Conservation (phyloP, 2,888 invertebrate genomes). For the Sturmia bella region DNA sequence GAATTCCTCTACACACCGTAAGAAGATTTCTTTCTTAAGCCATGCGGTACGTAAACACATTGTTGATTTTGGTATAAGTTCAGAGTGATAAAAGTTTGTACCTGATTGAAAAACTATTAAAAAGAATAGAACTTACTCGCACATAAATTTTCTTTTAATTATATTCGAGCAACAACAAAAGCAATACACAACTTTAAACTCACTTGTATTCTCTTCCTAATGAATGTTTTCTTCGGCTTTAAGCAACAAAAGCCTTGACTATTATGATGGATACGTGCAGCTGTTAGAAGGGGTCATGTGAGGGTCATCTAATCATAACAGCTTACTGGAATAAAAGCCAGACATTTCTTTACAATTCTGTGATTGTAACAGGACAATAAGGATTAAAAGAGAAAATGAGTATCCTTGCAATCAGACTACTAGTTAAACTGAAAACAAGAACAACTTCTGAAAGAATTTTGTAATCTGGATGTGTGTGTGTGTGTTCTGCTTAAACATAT, state of each 20-base stretch:
- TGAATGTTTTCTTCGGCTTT: not conserved
- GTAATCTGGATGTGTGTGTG: not conserved
- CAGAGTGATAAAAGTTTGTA: too few relatives aligned
- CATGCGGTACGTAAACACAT: too few relatives aligned
- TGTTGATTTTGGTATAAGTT: too few relatives aligned
- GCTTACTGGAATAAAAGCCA: not conserved
- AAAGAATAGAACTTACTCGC: too few relatives aligned
- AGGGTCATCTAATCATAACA: constrained; percentile 33
- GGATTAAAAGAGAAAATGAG: not conserved
- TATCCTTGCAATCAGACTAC: not conserved
- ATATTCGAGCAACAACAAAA: too few relatives aligned
- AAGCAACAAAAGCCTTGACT: not conserved
- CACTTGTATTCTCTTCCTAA: not conserved
- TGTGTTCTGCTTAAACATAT: not conserved
- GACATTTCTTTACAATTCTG: not conserved
- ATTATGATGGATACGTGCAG: constrained; percentile 46
- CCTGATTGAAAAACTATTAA: too few relatives aligned
- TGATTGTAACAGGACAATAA: not conserved
- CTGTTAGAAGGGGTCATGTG: constrained; percentile 40
- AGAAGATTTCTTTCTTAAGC: too few relatives aligned
- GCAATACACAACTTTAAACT: not conserved
- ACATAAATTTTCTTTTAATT: too few relatives aligned
- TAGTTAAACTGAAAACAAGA: not conserved
- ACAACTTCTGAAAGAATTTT: constrained; percentile 18
- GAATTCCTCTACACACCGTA: too few relatives aligned